Conservation (phyloP, 2,888 invertebrate species). For the Cerastis leucographa region DNA sequence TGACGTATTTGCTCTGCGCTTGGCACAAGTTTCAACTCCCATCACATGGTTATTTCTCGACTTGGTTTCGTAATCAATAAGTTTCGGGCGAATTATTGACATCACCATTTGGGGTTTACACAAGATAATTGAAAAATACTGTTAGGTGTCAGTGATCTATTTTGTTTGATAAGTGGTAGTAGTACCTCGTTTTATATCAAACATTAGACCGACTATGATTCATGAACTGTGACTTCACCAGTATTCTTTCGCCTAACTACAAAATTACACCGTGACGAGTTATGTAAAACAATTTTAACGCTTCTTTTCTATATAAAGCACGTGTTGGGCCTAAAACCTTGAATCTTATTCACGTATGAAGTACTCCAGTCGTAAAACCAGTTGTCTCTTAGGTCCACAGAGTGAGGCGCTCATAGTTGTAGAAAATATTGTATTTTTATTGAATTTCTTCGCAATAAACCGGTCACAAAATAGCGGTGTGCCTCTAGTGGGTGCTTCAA, state of each 20-base stretch:
- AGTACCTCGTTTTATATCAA: constrained; percentile 18
- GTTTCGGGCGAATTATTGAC: neutral
- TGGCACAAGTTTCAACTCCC: constrained; percentile 12
- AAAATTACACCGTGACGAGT: constrained; percentile 27
- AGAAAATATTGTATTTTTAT: constrained; percentile 32
- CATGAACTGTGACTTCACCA: constrained; percentile 12
- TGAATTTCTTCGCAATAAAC: constrained; percentile 40
- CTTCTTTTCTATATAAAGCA: constrained; percentile 53
- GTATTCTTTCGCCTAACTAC: constrained; percentile 14
- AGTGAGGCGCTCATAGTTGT: constrained; percentile 15
- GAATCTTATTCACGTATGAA: constrained; percentile 36
- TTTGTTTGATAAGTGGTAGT: constrained; percentile 1
- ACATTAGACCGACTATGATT: neutral
- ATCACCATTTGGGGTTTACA: neutral
- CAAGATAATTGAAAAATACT: neutral
- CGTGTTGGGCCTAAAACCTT: constrained; percentile 46
- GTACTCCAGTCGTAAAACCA: constrained; percentile 34
- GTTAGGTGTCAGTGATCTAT: neutral
- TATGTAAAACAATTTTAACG: constrained; percentile 59
- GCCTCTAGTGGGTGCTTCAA: constrained; percentile 42
- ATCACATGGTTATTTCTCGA: neutral
- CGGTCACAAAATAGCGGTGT: constrained; percentile 41
- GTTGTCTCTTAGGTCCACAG: constrained; percentile 31
- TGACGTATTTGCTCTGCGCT: constrained; percentile 54
- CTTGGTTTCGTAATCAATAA: constrained; percentile 13